These are phyloP conservation scores for Pentalonia nigronervosa DNA, from an alignment of 1,140 invertebrate species.

Conservation along the genomic window DNA sequence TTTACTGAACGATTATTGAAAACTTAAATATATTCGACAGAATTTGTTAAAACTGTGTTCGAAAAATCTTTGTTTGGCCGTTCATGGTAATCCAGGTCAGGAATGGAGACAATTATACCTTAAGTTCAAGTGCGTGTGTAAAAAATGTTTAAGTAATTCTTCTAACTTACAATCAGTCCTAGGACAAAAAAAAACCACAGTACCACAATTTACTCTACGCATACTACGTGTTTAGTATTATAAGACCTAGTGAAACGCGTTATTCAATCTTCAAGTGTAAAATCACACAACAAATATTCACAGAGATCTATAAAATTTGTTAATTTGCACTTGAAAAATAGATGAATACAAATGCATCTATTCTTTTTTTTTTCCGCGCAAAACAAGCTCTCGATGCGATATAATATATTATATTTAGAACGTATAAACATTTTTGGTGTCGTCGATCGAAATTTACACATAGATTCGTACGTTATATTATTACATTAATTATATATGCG, in stretches of 20 bases:
- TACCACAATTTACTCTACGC: not conserved
- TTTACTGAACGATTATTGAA: not conserved
- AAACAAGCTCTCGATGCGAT: not conserved
- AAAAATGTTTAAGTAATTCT: not conserved
- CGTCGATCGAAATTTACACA: not conserved
- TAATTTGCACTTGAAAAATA: too few relatives aligned
- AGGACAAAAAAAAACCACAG: not conserved
- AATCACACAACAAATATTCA: not conserved
- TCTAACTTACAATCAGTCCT: not conserved
- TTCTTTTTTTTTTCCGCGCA: not conserved
- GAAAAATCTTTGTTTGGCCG: not conserved
- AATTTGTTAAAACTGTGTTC: too few relatives aligned
- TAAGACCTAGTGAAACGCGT: not conserved
- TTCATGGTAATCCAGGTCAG: not conserved
- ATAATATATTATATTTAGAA: not conserved
- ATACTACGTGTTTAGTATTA: not conserved
- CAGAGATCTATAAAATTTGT: not conserved
- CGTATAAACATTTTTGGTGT: not conserved
- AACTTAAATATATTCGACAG: not conserved
- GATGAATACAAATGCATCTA: too few relatives aligned
- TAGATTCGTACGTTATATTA: too few relatives aligned
- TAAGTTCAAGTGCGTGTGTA: not conserved
- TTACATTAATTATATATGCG: not conserved
- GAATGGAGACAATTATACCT: not conserved
- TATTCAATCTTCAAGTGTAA: not conserved